Percentiles rank a stretch among this genome's conserved stretches.
phyloP scores from a whole-genome alignment of 2,113 vertebrate species.

The Perognathus longimembris region DNA sequence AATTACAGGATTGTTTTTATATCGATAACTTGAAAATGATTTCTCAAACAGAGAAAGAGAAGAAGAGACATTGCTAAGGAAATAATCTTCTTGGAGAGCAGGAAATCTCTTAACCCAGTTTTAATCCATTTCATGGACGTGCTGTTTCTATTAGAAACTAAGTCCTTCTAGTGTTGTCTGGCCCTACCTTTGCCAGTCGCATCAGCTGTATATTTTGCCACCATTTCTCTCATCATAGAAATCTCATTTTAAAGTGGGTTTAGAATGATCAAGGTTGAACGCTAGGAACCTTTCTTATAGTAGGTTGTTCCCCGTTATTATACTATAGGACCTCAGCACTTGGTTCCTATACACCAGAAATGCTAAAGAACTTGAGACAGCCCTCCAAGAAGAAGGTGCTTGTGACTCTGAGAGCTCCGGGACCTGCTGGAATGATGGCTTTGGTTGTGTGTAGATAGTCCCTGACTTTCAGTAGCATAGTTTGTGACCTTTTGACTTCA shows the following conservation, averaged over 20 bases:
- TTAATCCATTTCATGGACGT: constrained; percentile 47
- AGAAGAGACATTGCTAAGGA: constrained; percentile 62
- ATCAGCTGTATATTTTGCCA: not conserved
- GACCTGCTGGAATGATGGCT: not conserved
- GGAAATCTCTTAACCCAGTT: constrained; percentile 28
- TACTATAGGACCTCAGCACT: not conserved
- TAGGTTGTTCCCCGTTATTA: not conserved
- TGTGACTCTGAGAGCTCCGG: not conserved
- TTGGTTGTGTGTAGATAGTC: not conserved
- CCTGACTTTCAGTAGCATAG: not conserved
- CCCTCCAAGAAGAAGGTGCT: not conserved
- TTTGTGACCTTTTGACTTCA: no score
- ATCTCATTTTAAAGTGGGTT: not conserved
- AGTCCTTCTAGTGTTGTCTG: constrained; percentile 64
- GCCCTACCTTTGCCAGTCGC: not conserved
- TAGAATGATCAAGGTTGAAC: not conserved
- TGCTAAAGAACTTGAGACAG: no score
- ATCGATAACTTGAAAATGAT: constrained; percentile 72
- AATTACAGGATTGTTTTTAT: constrained; percentile 38
- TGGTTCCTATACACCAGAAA: not conserved
- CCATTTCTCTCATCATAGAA: not conserved
- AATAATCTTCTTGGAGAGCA: constrained; percentile 63
- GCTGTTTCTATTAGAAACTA: constrained; percentile 56
- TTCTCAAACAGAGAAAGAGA: constrained; percentile 64
- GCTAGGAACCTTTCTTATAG: not conserved